Conservation (phyloP, 2,797 vertebrate genomes). For the Cercopithecus diana region DNA sequence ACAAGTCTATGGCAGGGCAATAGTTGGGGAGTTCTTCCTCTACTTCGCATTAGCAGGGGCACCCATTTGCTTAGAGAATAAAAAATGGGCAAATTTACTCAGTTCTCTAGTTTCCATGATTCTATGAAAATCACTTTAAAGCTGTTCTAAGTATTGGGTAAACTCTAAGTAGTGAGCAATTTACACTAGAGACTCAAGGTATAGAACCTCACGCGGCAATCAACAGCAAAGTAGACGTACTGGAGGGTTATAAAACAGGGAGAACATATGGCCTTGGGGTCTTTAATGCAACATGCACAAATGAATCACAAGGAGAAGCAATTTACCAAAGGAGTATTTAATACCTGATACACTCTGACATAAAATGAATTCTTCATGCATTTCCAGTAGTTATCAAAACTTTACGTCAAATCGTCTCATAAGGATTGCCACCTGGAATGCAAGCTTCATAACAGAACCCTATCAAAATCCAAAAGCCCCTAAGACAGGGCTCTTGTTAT, state of each 20-base stretch:
- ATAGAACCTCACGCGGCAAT: background rate
- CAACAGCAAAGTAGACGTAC: fast-evolving
- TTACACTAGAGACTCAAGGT: background rate
- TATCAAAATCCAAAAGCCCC: background rate
- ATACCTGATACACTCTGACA: fast-evolving
- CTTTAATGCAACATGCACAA: fast-evolving
- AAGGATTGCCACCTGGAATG: background rate
- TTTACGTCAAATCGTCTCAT: background rate
- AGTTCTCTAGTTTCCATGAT: background rate
- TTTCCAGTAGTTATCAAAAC: background rate
- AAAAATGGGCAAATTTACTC: background rate
- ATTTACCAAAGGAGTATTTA: background rate
- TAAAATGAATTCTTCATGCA: background rate
- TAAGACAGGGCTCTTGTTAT: background rate
- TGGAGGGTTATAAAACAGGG: fast-evolving
- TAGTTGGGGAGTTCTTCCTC: background rate
- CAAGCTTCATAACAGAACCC: background rate
- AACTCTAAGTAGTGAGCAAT: background rate
- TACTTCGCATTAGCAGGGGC: background rate
- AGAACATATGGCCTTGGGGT: fast-evolving
- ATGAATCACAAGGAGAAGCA: background rate
- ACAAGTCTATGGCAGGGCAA: background rate
- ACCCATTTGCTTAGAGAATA: background rate
- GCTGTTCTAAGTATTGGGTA: background rate
- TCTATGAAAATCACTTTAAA: background rate